Percentiles rank a stretch among this genome's conserved stretches.
Evolutionary conservation across 2,797 vertebrate species (phyloP).

Genomic region (Nannoperca obscura): DNA sequence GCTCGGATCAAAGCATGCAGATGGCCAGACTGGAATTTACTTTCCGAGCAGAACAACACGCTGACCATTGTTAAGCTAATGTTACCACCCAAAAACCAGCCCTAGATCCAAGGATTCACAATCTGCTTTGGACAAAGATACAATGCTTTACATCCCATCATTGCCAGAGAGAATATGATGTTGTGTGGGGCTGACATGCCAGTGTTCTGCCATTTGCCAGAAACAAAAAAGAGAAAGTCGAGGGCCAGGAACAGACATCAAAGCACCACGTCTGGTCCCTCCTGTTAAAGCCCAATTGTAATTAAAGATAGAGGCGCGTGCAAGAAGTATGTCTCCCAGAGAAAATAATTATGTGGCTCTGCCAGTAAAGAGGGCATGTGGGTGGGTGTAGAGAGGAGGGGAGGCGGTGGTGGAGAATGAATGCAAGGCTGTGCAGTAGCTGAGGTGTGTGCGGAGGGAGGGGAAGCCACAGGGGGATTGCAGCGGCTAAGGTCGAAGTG

Average conservation of each 20-base stretch:
- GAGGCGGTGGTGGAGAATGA: neutral
- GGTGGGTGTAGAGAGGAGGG: slow-evolving; percentile 32
- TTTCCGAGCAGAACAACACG: slow-evolving; percentile 57
- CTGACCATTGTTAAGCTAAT: slow-evolving; percentile 54
- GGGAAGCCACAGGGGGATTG: slow-evolving; percentile 46
- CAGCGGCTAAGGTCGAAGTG: slow-evolving; percentile 40
- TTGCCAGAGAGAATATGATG: slow-evolving; percentile 28
- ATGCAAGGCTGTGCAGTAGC: slow-evolving; percentile 5
- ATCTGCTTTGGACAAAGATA: slow-evolving; percentile 53
- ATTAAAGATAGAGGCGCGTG: slow-evolving; percentile 81
- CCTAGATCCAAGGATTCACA: slow-evolving; percentile 40
- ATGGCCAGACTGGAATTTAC: slow-evolving; percentile 65
- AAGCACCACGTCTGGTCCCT: slow-evolving; percentile 56
- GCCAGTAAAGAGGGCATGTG: slow-evolving; percentile 56
- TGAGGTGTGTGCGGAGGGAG: slow-evolving; percentile 55
- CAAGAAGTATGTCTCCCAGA: slow-evolving; percentile 63
- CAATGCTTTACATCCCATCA: slow-evolving; percentile 30
- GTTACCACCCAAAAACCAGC: slow-evolving; percentile 21
- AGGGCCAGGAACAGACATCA: slow-evolving; percentile 61
- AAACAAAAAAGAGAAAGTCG: slow-evolving; percentile 14
- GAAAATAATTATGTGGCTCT: slow-evolving; percentile 80
- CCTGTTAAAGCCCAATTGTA: slow-evolving; percentile 72
- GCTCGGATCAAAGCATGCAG: slow-evolving; percentile 69
- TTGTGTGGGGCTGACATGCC: slow-evolving; percentile 22
- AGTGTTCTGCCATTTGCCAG: slow-evolving; percentile 38